Base-by-base conservation (phyloP, 2,797 vertebrate genomes). In the Vespertilio murinus region DNA sequence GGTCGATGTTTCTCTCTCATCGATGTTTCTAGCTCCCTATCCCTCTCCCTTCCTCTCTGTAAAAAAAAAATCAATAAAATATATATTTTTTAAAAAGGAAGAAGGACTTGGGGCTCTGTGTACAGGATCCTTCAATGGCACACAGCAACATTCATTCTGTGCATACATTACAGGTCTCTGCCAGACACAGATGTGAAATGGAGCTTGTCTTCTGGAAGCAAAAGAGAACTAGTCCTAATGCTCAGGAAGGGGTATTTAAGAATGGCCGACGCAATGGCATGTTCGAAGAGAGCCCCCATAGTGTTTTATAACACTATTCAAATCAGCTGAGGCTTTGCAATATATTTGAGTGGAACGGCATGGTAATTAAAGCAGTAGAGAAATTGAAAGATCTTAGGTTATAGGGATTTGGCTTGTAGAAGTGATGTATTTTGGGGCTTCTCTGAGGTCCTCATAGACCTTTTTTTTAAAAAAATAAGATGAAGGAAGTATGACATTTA, bases 401-500 rank as follows among this genome's bases (percentile, higher is more conserved):
- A 54, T 40, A 73, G 35, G 23, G 28, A 80, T 14, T 17, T 94
- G n/a, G 52, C 45, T 90, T 74, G 17, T 7, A 75, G 52, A 61
- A 82, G 77, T 35, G 59, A 17, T 61, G 30, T 71, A 40, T 52
- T 81, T 94, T 93, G 69, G 83, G 75, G 67, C 70, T 89, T 61
- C 45, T 75, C 45, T 45, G 47, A 56, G 45, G 40, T 93, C 28
- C 52, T 93, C 47, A 40, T 74, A 75, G 92, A 75, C 59, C 54
- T 93, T 47, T 81, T 81, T 90, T 85, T 59, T n/a, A n/a, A n/a
- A 70, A 61, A 61, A 61, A 61, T n/a, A 78, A 78, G 49, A 91
- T 45, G 75, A 93, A 97, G 74, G 59, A 91, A 93, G 59, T 73
- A 74, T 90, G 87, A 82, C 77, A 56, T 94, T 83, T 42, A 69